Evolutionary conservation across 2,888 invertebrate species (phyloP).

Genomic region (Malthinus seriepunctatus): DNA sequence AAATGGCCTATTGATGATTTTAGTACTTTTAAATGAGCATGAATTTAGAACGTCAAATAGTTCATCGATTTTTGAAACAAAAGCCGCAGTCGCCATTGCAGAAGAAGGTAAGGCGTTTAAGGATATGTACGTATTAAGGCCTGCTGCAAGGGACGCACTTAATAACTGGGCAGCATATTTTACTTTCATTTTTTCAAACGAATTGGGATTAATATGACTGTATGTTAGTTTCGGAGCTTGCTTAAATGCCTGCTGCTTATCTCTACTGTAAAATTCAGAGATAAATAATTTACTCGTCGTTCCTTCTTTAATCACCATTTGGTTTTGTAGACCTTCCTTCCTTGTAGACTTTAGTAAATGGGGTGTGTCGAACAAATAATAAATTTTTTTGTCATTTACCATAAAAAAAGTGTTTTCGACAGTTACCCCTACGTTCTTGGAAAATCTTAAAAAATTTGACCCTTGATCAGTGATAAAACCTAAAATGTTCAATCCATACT

Average conservation of each 20-base stretch:
- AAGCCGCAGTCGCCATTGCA: slow-evolving; percentile 26
- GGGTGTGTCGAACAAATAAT: slow-evolving; percentile 33
- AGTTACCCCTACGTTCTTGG: slow-evolving; percentile 23
- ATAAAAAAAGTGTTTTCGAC: slow-evolving; percentile 27
- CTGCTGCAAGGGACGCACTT: slow-evolving; percentile 32
- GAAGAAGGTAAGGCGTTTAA: slow-evolving; percentile 25
- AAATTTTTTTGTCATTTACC: slow-evolving; percentile 24
- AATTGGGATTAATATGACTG: slow-evolving; percentile 30
- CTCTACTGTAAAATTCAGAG: too few relatives aligned
- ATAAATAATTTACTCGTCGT: too few relatives aligned
- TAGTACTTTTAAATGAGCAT: too few relatives aligned
- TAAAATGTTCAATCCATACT: too few relatives aligned
- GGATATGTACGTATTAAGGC: slow-evolving; percentile 27
- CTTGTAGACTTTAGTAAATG: slow-evolving; percentile 26
- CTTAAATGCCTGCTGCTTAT: too few relatives aligned
- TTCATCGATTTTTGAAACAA: slow-evolving; percentile 33
- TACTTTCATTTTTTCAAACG: slow-evolving; percentile 35
- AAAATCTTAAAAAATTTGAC: slow-evolving; percentile 17
- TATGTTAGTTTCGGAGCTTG: too few relatives aligned
- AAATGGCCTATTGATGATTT: too few relatives aligned
- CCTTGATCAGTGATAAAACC: slow-evolving; percentile 6
- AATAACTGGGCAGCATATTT: slow-evolving; percentile 33
- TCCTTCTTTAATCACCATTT: too few relatives aligned
- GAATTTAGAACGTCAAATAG: slow-evolving; percentile 37
- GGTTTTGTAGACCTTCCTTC: slow-evolving; percentile 30